Evolutionary conservation across 2,888 invertebrate species (phyloP).

Genomic region (Hofmannophila pseudospretella): DNA sequence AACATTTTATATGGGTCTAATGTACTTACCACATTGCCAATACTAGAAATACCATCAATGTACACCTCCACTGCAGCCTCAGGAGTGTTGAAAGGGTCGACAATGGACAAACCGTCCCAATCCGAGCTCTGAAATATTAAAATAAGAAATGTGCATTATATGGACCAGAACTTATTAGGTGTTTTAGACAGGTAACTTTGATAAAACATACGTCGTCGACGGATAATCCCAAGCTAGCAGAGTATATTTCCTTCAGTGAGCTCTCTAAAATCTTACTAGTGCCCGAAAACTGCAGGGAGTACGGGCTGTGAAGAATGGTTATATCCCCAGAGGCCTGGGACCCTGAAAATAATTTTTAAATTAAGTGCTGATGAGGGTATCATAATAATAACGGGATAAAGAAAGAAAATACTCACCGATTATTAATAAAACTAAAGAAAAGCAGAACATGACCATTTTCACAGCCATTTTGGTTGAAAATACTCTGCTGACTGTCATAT

Average conservation of each 20-base stretch:
- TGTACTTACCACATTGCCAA: slow-evolving; percentile 64
- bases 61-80: slow-evolving; percentile 83
- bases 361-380: neutral
- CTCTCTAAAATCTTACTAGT: slow-evolving; percentile 80
- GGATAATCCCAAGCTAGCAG: slow-evolving; percentile 84
- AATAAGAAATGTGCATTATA: too few species aligned
- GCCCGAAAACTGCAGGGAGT: slow-evolving; percentile 83
- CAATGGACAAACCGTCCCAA: slow-evolving; percentile 83
- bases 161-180: too few species aligned
- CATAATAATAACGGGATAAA: neutral
- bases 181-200: neutral
- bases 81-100: slow-evolving; percentile 85
- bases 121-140: slow-evolving; percentile 69
- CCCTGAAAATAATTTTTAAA: slow-evolving; percentile 36
- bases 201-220: slow-evolving; percentile 77
- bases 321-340: slow-evolving; percentile 82
- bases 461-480: slow-evolving; percentile 60
- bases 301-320: slow-evolving; percentile 81
- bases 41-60: slow-evolving; percentile 81
- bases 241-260: slow-evolving; percentile 82
- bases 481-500: slow-evolving; percentile 59
- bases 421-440: slow-evolving; percentile 49
- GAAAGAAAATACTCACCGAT: slow-evolving; percentile 46
- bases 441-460: slow-evolving; percentile 56
- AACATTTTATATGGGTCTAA: too few species aligned